Evolutionary conservation across 1,140 invertebrate genomes (phyloP).

Genomic region (Mactra quadrangularis): DNA sequence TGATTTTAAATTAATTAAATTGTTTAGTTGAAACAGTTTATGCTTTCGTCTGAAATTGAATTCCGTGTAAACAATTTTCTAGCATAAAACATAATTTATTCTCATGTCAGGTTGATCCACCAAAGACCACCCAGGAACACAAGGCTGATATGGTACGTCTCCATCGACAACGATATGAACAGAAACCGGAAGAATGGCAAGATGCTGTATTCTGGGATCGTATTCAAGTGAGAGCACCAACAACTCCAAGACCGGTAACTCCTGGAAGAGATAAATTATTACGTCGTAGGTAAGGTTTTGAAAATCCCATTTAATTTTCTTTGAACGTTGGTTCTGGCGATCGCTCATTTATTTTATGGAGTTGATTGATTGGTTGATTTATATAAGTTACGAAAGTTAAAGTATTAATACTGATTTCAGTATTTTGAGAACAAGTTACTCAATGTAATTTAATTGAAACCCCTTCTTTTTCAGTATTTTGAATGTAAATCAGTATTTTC

Average conservation of each 20-base stretch:
- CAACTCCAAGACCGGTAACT: conserved; percentile 17
- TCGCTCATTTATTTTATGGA: neutral
- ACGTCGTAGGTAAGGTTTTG: conserved; percentile 38
- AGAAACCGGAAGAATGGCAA: conserved; percentile 53
- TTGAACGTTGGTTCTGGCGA: neutral
- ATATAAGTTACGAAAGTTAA: too few species aligned
- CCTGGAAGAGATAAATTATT: conserved; percentile 41
- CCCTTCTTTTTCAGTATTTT: too few species aligned
- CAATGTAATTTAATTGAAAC: too few species aligned
- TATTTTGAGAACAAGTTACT: too few species aligned
- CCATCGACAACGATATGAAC: conserved; percentile 59
- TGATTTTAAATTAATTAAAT: too few species aligned
- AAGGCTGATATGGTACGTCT: conserved; percentile 62
- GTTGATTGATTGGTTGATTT: too few species aligned
- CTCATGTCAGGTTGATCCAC: conserved; percentile 41
- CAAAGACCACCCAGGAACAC: conserved; percentile 48
- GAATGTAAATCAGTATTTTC: too few species aligned
- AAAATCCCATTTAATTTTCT: neutral
- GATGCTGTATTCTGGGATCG: conserved; percentile 66
- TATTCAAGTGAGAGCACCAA: conserved; percentile 54
- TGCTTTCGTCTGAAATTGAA: too few species aligned
- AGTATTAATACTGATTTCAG: too few species aligned
- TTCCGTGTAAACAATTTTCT: too few species aligned
- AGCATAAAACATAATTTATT: too few species aligned
- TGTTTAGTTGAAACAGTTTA: too few species aligned